These are phyloP conservation scores for Tortrix viridana DNA, from an alignment of 2,888 invertebrate genomes.

Conservation along the genomic window DNA sequence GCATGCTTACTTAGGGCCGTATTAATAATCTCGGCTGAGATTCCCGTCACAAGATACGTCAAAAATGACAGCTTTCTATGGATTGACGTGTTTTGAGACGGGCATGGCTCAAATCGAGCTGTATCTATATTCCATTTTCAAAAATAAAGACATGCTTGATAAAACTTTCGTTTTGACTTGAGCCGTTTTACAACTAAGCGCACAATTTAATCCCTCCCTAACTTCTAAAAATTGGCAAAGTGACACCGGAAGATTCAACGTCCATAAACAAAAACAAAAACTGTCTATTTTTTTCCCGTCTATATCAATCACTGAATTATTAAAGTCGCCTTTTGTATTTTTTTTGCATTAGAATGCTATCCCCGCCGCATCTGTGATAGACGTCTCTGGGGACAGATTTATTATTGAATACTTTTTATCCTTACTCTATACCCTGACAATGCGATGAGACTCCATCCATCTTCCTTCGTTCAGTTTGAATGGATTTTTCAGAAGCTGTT, in stretches of 20 bases:
- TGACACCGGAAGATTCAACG: conserved; percentile 4
- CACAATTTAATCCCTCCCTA: neutral
- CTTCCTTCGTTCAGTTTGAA: conserved; percentile 56
- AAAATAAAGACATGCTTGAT: too few species aligned
- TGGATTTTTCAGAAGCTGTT: conserved; percentile 34
- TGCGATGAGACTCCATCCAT: conserved; percentile 66
- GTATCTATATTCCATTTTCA: too few species aligned
- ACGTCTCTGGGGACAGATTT: conserved; percentile 69
- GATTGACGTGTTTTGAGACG: too few species aligned
- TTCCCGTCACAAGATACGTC: too few species aligned
- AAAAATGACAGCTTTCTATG: too few species aligned
- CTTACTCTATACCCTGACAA: conserved; percentile 52
- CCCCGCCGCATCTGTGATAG: conserved; percentile 76
- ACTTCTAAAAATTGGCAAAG: neutral
- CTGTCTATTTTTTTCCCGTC: conserved; percentile 11
- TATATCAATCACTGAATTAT: conserved; percentile 37
- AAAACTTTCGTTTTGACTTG: too few species aligned
- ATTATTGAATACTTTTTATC: conserved; percentile 75
- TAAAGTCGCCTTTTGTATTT: conserved; percentile 35
- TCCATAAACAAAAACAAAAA: conserved; percentile 7
- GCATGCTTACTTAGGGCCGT: too few species aligned
- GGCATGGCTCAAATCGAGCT: too few species aligned
- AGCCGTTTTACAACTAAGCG: too few species aligned
- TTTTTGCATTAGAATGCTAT: conserved; percentile 65
- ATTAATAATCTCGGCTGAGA: too few species aligned